Base-by-base conservation (phyloP, 2,113 vertebrate species). In the Astur gentilis region DNA sequence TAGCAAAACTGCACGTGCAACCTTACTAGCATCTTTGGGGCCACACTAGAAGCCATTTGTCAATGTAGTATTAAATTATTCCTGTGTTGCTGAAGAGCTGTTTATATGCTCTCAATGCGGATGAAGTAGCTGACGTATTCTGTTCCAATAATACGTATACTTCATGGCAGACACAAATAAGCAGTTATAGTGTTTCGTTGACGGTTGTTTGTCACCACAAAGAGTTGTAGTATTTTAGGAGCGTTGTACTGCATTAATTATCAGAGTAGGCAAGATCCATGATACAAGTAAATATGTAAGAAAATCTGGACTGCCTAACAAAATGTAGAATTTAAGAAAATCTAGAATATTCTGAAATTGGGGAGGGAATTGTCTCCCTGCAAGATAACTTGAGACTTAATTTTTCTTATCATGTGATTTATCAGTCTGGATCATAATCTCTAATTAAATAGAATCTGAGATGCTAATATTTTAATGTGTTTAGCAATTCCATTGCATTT, bases 1-100 rank as follows among this genome's bases (percentile, higher is more conserved):
- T 38, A 34, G n/a, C 62, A 38, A 45, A 57, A 26, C 19, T 0
- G 2, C 16, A 20, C 0, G 0, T 47, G 13, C 45, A 66, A 27
- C 50, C 45, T 82, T 79, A 29, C 17, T 42, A 19, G 5, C 69
- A 17, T 71, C 34, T 40, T 90, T 36, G 10, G 67, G 64, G 18
- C 17, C 34, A 6, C 1, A 0, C 27, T 52, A 70, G 31, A 49
- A 62, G 12, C 47, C 27, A 17, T 60, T 61, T 92, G 29, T n/a
- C 38, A 49, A 7, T 31, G 65, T 34, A 27, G 27, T 20, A 22
- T 42, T 18, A 64, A 88, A 64, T 62, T 58, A 60, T 45, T 78
- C 55, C n/a, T 49, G 7, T 34, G 18, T 64, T 60, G 61, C 52
- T 79, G 45, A 78, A 84, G 36, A 66, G 40, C 40, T 65, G 18